Percentiles rank a stretch among this genome's conserved stretches.
phyloP scores from a whole-genome alignment of 1,140 invertebrate genomes.

The Drosophila sulfurigaster region DNA sequence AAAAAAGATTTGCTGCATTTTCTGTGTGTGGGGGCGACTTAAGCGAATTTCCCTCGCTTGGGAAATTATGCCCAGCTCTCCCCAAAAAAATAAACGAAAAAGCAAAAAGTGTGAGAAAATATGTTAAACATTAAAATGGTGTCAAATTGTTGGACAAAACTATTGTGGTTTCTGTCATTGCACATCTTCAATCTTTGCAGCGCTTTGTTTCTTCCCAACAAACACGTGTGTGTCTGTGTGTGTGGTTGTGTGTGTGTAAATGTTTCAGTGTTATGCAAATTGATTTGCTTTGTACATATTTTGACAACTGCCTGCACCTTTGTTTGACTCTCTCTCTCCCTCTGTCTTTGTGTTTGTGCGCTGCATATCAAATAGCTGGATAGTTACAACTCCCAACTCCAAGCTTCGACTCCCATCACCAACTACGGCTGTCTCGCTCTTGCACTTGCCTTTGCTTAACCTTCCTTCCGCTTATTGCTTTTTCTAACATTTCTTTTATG shows the following conservation, averaged over 20 bases:
- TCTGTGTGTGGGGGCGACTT: conserved; percentile 19
- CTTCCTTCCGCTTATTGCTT: conserved; percentile 73
- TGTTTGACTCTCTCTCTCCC: conserved; percentile 48
- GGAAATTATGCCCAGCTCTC: conserved; percentile 28
- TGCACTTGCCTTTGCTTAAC: conserved; percentile 39
- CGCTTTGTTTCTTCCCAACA: conserved; percentile 63
- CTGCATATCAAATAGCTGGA: conserved; percentile 54
- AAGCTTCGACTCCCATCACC: conserved; percentile 27
- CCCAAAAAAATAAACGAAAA: conserved; percentile 17
- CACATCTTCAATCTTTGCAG: conserved; percentile 37
- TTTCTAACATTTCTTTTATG: conserved; percentile 72
- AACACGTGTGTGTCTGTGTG: conserved; percentile 28
- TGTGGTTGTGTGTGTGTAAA: conserved; percentile 34
- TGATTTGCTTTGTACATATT: conserved; percentile 77
- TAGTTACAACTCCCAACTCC: conserved; percentile 29
- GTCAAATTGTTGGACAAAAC: conserved; percentile 53
- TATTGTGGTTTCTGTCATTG: conserved; percentile 49
- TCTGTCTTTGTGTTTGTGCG: conserved; percentile 13
- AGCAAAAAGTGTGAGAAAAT: conserved; percentile 41
- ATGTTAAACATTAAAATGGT: conserved; percentile 42
- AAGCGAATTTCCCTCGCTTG: conserved; percentile 35
- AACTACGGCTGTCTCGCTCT: conserved; percentile 27
- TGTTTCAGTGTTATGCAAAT: conserved; percentile 72
- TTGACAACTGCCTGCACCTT: conserved; percentile 74
- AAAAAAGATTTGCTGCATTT: conserved; percentile 5